Percentiles rank a stretch among this genome's conserved stretches.
These are phyloP conservation scores for Cercopithecus hamlyni DNA, from an alignment of 2,797 vertebrate genomes.

Conservation along the genomic window DNA sequence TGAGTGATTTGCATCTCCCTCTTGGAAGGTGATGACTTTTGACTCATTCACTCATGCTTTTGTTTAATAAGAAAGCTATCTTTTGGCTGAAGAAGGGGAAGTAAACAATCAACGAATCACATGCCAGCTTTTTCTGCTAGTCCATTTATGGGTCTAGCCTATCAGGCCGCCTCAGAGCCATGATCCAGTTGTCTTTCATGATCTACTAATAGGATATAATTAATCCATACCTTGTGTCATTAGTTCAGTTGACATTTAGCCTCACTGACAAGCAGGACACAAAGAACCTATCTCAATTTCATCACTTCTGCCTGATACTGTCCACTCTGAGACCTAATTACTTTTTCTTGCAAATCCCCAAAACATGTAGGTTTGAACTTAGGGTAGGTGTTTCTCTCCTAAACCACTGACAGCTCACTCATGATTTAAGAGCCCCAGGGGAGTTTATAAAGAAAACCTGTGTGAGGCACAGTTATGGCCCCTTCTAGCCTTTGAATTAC, in stretches of 20 bases:
- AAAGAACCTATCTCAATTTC: not conserved
- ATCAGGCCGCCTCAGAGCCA: not conserved
- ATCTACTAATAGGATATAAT: not conserved
- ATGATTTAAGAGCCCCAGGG: not conserved
- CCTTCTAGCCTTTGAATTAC: not conserved
- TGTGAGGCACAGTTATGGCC: not conserved
- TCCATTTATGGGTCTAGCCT: not conserved
- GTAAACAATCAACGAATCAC: not conserved
- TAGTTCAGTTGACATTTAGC: not conserved
- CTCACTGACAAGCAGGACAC: not conserved
- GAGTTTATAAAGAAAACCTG: not conserved
- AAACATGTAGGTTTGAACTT: not conserved
- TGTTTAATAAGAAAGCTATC: not conserved
- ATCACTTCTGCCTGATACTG: not conserved
- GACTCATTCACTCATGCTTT: not conserved
- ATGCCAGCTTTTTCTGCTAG: not conserved
- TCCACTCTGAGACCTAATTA: not conserved
- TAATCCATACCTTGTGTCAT: not conserved
- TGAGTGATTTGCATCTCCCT: not conserved
- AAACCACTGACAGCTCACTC: not conserved
- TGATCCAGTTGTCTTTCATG: not conserved
- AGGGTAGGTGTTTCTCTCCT: not conserved
- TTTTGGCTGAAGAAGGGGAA: not conserved
- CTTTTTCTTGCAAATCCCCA: not conserved
- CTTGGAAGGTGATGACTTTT: not conserved